These are phyloP conservation scores for Chiloscyllium punctatum DNA, from an alignment of 2,797 vertebrate genomes.

Conservation along the genomic window DNA sequence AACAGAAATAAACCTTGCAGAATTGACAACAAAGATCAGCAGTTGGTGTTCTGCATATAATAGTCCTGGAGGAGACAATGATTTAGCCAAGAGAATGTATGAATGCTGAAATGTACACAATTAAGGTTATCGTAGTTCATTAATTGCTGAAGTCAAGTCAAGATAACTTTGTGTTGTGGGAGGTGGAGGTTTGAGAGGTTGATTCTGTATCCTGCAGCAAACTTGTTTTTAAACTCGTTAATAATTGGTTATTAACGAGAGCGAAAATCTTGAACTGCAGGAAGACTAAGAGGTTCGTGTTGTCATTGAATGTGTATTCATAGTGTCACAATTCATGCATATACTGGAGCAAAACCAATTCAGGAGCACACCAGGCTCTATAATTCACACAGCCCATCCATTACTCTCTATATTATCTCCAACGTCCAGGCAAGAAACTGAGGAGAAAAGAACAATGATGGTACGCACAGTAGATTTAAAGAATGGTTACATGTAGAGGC, in stretches of 20 bases:
- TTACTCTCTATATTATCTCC: neutral
- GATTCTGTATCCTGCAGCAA: neutral
- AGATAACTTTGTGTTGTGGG: neutral
- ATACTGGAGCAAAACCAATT: neutral
- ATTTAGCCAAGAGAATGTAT: neutral
- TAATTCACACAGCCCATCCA: neutral
- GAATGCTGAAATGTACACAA: neutral
- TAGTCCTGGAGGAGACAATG: neutral
- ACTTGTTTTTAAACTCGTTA: neutral
- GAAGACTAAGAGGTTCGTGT: neutral
- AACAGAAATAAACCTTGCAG: neutral
- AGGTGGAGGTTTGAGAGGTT: neutral
- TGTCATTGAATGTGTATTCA: neutral
- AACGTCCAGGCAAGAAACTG: neutral
- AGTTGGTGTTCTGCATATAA: neutral
- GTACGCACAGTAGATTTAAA: neutral
- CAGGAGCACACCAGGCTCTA: neutral
- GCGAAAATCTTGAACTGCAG: neutral
- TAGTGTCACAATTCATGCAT: neutral
- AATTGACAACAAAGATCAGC: neutral
- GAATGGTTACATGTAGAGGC: neutral
- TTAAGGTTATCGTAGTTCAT: neutral
- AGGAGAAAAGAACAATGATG: slow-evolving; percentile 7
- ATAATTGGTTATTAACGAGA: neutral
- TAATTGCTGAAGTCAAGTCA: neutral